Base-by-base conservation (phyloP, 2,888 invertebrate genomes). In the Tiliacea citrago region DNA sequence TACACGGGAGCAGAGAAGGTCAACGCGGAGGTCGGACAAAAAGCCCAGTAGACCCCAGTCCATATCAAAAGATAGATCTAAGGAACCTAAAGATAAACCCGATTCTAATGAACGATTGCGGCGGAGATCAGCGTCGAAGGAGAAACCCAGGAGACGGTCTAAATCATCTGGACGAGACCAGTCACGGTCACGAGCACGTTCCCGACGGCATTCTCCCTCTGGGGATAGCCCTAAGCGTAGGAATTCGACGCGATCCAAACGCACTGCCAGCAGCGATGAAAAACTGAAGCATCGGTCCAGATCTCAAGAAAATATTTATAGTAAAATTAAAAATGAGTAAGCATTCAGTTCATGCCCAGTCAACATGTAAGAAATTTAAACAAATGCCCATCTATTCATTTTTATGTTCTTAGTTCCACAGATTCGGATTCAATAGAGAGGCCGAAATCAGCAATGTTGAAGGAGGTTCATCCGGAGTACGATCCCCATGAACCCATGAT, bases 401-500 rank as follows among this genome's bases (percentile, higher is more conserved):
- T 57, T 70, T 73, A 39, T 84, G 73, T 86, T 24, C 85, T 65
- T 81, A 96, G 96, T 89, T 95, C 95, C 66, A 95, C 95, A 88
- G 96, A 96, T 91, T 95, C 96, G 5, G 96, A 96, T 86, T 94
- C 95, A 61, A 81, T 95, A 75, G 96, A 96, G 82, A 92, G 96
- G 81, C 96, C 96, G 4, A 96, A 96, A 85, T 96, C 96, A 1
- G 96, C 96, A 0, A 95, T 94, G 93, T 88, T 93, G 82, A 96
- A 96, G 79, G 96, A 96, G 78, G 88, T 90, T 16, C 96, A 96
- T 74, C 96, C 96, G 0, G 96, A 95, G 81, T 96, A 96, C 78
- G 96, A 96, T 83, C 96, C 96, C 0, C 96, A 96, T 83, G 96
- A 96, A 86, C 96, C 96, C 18, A 96, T 96, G 96, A 96, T 96